Evolutionary conservation across 2,888 invertebrate species (phyloP), one percentile per base, ranked within the genome.

Genomic region (Hydroisotoma schaefferi): DNA sequence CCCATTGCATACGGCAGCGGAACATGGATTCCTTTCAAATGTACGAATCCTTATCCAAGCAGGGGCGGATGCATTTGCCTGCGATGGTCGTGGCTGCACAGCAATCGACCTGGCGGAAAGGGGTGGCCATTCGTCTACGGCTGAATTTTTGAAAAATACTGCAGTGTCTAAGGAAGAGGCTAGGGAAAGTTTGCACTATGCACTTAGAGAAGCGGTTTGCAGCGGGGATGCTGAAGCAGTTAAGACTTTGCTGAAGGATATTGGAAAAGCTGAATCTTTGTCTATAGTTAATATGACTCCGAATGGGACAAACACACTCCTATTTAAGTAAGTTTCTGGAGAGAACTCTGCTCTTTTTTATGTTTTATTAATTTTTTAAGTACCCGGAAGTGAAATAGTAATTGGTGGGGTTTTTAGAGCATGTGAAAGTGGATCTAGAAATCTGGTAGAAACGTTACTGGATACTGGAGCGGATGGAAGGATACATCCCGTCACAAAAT

Each of bases 401-500:
- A n/a, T n/a, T n/a, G n/a, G n/a, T n/a, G n/a, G n/a, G n/a, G n/a
- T 23, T 49, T 26, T n/a, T 23, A 60, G 60, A 38, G 90, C 94
- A 4, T 87, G 90, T 73, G 93, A 94, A 78, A 83, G 85, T 54
- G 97, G 95, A 0, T 84, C 86, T 67, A 84, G 85, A 33, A 84
- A 86, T 29, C 84, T 91, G 25, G 92, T 92, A 0, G 81, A 85
- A 65, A 80, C 87, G 2, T 80, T 98, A 28, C 77, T 97, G 46
- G 86, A 86, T 20, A 81, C 87, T 58, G 90, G 90, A 1, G 91
- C 93, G 0, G 94, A 94, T 79, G 90, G 92, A 1, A 83, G 93
- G 55, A 86, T 87, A 29, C 94, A 94, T 78, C 87, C 92, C 0
- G 88, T 90, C 27, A 94, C 94, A 2, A 87, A 88, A 74, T 94